Base-by-base conservation (phyloP, 2,113 vertebrate genomes). In the Albula glossodonta region DNA sequence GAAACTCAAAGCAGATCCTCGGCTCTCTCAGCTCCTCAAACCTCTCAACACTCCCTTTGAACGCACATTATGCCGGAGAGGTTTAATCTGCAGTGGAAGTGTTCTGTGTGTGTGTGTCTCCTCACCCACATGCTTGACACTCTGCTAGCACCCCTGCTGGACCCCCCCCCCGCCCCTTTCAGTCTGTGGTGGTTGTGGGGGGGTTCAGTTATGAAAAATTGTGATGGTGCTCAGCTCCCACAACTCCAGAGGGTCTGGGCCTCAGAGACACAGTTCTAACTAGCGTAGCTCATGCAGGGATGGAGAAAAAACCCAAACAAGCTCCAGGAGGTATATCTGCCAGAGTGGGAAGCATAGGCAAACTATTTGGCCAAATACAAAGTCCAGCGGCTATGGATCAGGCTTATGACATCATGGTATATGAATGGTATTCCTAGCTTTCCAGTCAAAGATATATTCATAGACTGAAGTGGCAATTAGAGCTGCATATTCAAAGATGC, bases 21-120 rank as follows among this genome's bases (percentile, higher is more conserved):
- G 12, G 88, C 92, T 91, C 91, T 91, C 92, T 93, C 90, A 92
- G 91, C 91, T 93, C 91, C 92, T 93, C 93, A 92, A 91, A 91
- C 92, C 91, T 94, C 92, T 93, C 92, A 93, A 94, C 92, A 90
- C 94, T 89, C 86, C 89, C 92, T 94, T 93, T 94, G 92, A 94
- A 95, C 93, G 94, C 88, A 93, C 93, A 93, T 90, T 90, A 88
- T 85, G 83, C 84, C 83, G 86, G 87, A 91, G 84, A 91, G 87
- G 88, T n/a, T 70, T 70, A 22, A 70, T 70, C 17, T 70, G 17
- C 19, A 74, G 60, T 74, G 66, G 50, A 74, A 66, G 70, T 70
- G 22, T 56, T 85, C 31, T 80, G 53, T 79, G 79, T 48, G 41
- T 50, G 41, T 79, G 31, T 83, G 31, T 41, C 31, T 41, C 31